Conservation (phyloP, 2,888 invertebrate species). For the Synanthedon andrenaeformis region DNA sequence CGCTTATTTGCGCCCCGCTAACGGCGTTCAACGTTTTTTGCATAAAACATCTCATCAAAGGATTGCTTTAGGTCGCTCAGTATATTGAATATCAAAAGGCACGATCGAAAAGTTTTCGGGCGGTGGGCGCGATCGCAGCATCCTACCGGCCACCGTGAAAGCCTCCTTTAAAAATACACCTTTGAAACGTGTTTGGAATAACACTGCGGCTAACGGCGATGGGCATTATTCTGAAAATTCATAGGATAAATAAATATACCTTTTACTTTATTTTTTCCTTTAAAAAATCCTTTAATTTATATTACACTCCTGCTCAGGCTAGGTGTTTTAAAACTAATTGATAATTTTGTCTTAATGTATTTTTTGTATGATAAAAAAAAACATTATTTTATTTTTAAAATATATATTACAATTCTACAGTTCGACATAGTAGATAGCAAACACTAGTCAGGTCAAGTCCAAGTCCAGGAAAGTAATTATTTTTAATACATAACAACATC, state of each 20-base stretch:
- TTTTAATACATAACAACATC: too few relatives aligned
- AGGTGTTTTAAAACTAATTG: too few relatives aligned
- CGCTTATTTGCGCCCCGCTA: conserved; percentile 65
- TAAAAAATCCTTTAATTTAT: too few relatives aligned
- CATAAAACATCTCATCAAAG: conserved; percentile 72
- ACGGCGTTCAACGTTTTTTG: conserved; percentile 66
- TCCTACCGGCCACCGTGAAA: conserved; percentile 56
- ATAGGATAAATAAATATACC: conserved; percentile 16
- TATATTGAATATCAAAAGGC: conserved; percentile 71
- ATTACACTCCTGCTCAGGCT: too few relatives aligned
- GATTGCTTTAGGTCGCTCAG: conserved; percentile 61
- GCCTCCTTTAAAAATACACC: conserved; percentile 66
- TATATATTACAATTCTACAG: too few relatives aligned
- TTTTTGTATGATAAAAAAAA: too few relatives aligned
- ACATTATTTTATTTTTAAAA: too few relatives aligned
- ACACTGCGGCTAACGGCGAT: conserved; percentile 28
- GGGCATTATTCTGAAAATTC: conserved; percentile 15
- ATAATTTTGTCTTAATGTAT: too few relatives aligned
- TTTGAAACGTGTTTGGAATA: conserved; percentile 62
- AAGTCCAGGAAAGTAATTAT: too few relatives aligned
- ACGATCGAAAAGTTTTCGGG: conserved; percentile 56
- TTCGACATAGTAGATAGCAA: too few relatives aligned
- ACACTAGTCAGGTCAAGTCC: too few relatives aligned
- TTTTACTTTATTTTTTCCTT: conserved; percentile 12
- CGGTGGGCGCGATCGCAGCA: conserved; percentile 42